Conservation (phyloP, 1,140 invertebrate genomes). For the Archegozetes longisetosus region DNA sequence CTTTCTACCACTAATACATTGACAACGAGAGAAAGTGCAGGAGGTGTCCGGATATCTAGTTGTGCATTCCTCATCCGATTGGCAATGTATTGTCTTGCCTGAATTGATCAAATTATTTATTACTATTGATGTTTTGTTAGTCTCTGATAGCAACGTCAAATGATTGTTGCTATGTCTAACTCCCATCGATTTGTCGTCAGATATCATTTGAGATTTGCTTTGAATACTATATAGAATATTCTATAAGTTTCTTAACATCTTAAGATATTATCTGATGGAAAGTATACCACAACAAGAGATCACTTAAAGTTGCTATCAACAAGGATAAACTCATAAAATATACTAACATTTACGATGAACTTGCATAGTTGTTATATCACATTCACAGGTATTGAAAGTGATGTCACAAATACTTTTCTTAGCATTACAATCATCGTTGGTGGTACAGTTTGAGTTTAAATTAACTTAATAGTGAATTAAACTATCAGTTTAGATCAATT, state of each 20-base stretch:
- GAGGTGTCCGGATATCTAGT: not conserved
- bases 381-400: constrained; percentile 7
- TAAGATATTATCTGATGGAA: no score
- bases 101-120: not conserved
- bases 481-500: not conserved
- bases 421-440: constrained; percentile 1
- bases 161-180: not conserved
- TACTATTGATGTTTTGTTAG: not conserved
- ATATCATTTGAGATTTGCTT: constrained; percentile 3
- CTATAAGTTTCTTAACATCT: no score
- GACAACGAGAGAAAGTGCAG: constrained; percentile 6
- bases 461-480: not conserved
- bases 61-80: not conserved
- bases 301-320: no score
- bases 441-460: constrained; percentile 2
- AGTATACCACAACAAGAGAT: no score
- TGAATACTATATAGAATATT: no score
- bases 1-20: constrained; percentile 4
- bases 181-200: constrained; percentile 10
- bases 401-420: constrained; percentile 4
- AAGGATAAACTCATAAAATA: no score
- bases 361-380: constrained; percentile 5
- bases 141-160: not conserved
- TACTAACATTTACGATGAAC: not conserved
- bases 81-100: not conserved